Base-by-base conservation (phyloP, 2,888 invertebrate genomes). In the Iphiclides podalirius region DNA sequence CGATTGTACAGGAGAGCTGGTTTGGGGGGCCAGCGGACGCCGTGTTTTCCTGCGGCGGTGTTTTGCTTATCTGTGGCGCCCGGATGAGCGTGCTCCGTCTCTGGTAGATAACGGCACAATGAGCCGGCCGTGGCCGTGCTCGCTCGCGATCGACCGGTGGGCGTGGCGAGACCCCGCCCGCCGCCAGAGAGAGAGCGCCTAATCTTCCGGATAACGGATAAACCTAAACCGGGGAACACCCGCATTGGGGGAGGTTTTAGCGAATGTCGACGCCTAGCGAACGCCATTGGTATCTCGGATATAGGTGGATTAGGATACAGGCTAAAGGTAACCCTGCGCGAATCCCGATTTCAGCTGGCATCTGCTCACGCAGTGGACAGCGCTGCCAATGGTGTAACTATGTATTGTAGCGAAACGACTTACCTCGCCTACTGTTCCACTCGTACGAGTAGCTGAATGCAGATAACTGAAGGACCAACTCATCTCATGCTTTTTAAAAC, bases 181-280 rank as follows among this genome's bases (percentile, higher is more conserved):
- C 77, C 64, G 61, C 71, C 66, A 76, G 75, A 76, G 75, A 74
- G 78, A 78, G 77, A 77, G 65, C 79, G 73, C 66, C 83, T 88
- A 86, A 88, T 88, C 88, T 83, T 62, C 63, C 74, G 85, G 82
- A 85, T 88, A 87, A 83, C 78, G 87, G 87, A 87, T 87, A 79
- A 85, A 75, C 76, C 75, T 84, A 79, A 82, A 67, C 73, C 79
- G 62, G 28, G 63, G 61, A 69, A 72, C 72, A 70, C 74, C 75
- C 72, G 79, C 60, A 78, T 82, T 79, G 84, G 84, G 79, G 80
- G 82, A 78, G 77, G 82, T 69, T 75, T 73, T 74, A 68, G 70
- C 70, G 67, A 79, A 75, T 70, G 84, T 81, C 67, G 63, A 75
- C 79, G 82, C 80, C 80, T 79, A 75, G 79, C 68, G 66, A 62